These are phyloP conservation scores for Limnodromus scolopaceus DNA, from an alignment of 2,797 vertebrate species.

Conservation along the genomic window DNA sequence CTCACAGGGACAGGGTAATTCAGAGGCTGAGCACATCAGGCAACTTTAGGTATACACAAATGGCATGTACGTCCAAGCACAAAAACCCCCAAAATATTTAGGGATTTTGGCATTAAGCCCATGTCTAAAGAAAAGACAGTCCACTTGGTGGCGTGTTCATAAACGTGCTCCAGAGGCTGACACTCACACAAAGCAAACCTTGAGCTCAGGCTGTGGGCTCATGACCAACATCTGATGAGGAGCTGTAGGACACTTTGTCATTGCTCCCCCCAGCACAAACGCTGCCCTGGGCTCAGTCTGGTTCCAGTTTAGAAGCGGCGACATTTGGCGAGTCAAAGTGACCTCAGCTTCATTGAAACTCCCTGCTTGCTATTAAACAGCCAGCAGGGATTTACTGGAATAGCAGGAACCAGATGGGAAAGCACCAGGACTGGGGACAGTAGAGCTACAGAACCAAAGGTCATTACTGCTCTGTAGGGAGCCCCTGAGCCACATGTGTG, in stretches of 20 bases:
- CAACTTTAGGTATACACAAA: not conserved
- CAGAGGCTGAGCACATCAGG: not conserved
- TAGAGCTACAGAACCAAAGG: constrained; percentile 15
- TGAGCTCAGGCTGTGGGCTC: not conserved
- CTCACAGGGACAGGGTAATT: not conserved
- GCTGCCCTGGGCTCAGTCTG: not conserved
- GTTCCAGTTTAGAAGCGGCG: constrained; percentile 34
- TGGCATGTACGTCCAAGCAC: not conserved
- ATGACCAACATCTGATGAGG: not conserved
- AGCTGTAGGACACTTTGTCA: not conserved
- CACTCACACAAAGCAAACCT: not conserved
- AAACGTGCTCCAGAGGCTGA: not conserved
- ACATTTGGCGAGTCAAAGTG: constrained; percentile 24
- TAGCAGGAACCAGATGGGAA: constrained; percentile 51
- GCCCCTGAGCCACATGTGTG: not conserved
- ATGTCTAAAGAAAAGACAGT: not conserved
- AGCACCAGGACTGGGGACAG: constrained; percentile 24
- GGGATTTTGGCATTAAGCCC: not conserved
- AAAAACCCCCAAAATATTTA: not conserved
- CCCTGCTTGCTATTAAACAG: not conserved
- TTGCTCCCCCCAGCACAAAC: not conserved
- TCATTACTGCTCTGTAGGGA: not conserved
- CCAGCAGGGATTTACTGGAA: constrained; percentile 30
- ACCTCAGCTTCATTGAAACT: constrained; percentile 32
- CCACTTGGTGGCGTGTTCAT: not conserved